phyloP scores from a whole-genome alignment of 2,113 vertebrate species.

The Gnathonemus echidnorhynchus region DNA sequence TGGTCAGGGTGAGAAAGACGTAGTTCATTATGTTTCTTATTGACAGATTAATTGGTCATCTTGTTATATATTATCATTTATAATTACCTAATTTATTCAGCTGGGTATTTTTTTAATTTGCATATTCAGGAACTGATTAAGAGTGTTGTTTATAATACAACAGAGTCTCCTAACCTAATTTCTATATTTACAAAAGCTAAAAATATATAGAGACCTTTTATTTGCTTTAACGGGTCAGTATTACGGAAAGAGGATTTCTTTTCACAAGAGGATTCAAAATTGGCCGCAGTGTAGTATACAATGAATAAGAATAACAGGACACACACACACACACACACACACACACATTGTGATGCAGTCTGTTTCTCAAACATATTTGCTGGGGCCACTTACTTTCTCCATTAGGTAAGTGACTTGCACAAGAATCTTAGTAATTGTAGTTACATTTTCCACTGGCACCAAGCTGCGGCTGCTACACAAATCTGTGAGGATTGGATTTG shows the following conservation, averaged over 20 bases:
- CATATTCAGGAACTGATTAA: not conserved
- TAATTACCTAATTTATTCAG: not conserved
- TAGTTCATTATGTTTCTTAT: not conserved
- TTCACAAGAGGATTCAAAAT: not conserved
- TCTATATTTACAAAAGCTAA: not conserved
- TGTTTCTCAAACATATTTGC: not conserved
- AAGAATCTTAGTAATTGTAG: not conserved
- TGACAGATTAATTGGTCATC: not conserved
- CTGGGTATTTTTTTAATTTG: not conserved
- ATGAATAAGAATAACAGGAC: not conserved
- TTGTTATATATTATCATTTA: not conserved
- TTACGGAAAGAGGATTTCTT: not conserved
- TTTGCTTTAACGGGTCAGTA: not conserved
- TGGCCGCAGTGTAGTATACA: not conserved
- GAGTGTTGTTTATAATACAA: not conserved
- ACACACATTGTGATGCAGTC: not conserved
- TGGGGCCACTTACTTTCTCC: not conserved
- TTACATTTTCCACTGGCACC: not conserved
- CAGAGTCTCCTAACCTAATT: not conserved
- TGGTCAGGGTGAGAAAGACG: no score
- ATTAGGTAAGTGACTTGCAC: constrained; percentile 3
- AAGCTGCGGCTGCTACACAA: not conserved
- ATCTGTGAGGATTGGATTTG: not conserved
- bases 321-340: not conserved
- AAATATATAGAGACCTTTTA: not conserved